phyloP scores from a whole-genome alignment of 2,113 vertebrate genomes.

The Promerops cafer region DNA sequence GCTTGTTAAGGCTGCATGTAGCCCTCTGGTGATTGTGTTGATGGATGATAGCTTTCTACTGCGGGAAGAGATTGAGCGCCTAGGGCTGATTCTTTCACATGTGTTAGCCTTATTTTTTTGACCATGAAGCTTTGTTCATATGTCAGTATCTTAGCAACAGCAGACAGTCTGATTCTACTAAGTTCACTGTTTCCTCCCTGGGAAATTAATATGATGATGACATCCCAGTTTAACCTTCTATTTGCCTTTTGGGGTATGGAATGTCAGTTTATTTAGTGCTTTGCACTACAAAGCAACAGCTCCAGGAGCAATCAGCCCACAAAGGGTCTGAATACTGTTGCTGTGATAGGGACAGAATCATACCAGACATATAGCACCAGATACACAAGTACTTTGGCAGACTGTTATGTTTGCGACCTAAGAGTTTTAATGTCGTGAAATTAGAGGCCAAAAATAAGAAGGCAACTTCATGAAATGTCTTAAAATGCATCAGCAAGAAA shows the following conservation, averaged over 20 bases:
- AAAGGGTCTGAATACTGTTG: background rate
- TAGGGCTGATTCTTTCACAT: background rate
- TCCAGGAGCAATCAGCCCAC: background rate
- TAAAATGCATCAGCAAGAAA: background rate
- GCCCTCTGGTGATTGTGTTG: background rate
- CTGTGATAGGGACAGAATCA: background rate
- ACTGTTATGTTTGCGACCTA: background rate
- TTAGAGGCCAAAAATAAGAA: background rate
- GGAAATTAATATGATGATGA: background rate
- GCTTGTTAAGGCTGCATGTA: background rate
- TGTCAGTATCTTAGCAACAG: conserved; percentile 37
- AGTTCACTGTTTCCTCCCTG: background rate
- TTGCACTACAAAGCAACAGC: background rate
- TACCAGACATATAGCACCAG: background rate
- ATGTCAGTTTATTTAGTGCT: background rate
- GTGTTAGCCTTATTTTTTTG: background rate
- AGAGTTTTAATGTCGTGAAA: background rate
- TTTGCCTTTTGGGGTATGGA: background rate
- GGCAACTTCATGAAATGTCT: background rate
- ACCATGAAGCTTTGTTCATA: background rate
- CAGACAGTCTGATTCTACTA: background rate
- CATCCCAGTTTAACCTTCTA: background rate
- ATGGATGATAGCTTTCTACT: background rate
- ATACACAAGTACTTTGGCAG: background rate
- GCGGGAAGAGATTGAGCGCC: background rate